phyloP scores from a whole-genome alignment of 1,140 invertebrate species.

The Bombus huntii region DNA sequence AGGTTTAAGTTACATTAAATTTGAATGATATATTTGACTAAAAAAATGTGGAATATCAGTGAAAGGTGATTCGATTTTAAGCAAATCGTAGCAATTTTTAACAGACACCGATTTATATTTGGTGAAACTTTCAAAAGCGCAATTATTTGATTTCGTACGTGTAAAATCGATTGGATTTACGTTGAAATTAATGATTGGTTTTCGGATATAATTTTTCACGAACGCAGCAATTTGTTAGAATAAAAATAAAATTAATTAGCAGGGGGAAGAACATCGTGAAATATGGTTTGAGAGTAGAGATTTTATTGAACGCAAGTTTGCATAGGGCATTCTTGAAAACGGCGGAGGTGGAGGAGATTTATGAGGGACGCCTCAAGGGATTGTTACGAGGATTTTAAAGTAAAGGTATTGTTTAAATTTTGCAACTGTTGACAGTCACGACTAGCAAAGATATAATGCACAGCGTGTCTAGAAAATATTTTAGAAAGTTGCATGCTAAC shows the following conservation, averaged over 20 bases:
- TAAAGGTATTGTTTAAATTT: conserved; percentile 15
- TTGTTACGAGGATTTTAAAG: not conserved
- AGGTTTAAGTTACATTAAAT: not conserved
- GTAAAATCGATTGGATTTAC: no score
- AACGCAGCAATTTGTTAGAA: not conserved
- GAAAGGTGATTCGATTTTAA: not conserved
- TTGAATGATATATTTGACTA: no score
- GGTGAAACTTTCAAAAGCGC: no score
- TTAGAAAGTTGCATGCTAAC: conserved; percentile 1
- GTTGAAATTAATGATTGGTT: no score
- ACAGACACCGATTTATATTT: not conserved
- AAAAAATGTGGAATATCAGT: not conserved
- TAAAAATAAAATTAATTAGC: no score
- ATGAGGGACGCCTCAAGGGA: not conserved
- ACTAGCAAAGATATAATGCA: not conserved
- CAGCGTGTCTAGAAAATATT: not conserved
- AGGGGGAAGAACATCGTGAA: not conserved
- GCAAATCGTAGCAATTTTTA: not conserved
- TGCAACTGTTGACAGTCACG: conserved; percentile 1
- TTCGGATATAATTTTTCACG: not conserved
- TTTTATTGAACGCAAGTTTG: not conserved
- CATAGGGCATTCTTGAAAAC: not conserved
- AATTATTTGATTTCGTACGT: no score
- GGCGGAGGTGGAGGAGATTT: not conserved
- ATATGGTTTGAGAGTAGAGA: not conserved